Base-by-base conservation (phyloP, 2,888 invertebrate species). In the Pogonocherus hispidulus region DNA sequence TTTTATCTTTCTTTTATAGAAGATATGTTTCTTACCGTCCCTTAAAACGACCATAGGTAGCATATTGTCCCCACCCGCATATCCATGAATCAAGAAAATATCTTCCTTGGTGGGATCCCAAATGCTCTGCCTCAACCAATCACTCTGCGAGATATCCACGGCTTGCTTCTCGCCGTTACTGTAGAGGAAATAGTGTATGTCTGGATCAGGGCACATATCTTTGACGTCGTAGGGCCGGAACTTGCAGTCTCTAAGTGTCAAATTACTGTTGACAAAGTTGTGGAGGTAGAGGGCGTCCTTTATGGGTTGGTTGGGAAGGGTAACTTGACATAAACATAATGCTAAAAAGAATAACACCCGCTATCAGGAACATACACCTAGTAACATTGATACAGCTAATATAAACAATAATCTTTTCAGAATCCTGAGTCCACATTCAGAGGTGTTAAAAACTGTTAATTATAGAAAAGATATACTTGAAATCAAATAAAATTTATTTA, bases 31-130 rank as follows among this genome's bases (percentile, higher is more conserved):
- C 49, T 69, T 72, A 92, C 92, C 92, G 82, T 94, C 93, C 78
- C 92, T 88, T 0, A 94, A 86, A 1, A 94, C 92, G 2, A 89
- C 87, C 78, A 93, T 92, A 0, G 94, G 94, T 46, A 93, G 82
- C 0, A 90, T 89, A 76, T 92, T 91, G 76, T 93, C 92, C 0
- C 92, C 92, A 0, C 94, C 93, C 0, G 93, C 93, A 81, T 94
- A 94, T 1, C 94, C 94, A 78, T 94, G 94, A 22, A 94, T 86
- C 19, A 94, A 83, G 57, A 94, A 84, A 20, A 93, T 87, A 71
- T 92, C 92, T 76, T 93, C 93, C 73, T 90, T 91, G 0, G 88
- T 85, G 0, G 91, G 88, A 77, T 93, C 91, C 89, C 92, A 93
- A 14, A 89, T 88, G 76, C 90, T 91, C 80, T 91, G 90, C 9